These are phyloP conservation scores for Mesorhabditis belari DNA, from an alignment of 2,888 invertebrate species.

Conservation along the genomic window DNA sequence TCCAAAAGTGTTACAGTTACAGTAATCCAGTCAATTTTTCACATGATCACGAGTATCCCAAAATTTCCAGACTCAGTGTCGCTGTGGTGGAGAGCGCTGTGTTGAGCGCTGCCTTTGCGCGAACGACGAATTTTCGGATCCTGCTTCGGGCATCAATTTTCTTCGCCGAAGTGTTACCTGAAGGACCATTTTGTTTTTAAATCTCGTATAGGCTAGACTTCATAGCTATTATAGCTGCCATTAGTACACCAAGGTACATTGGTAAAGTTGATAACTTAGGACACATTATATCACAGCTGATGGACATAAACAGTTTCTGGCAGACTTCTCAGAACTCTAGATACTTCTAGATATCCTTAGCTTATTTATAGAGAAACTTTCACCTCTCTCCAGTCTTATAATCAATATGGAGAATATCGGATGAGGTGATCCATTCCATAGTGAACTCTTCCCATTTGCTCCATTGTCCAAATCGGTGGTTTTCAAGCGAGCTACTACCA, in stretches of 20 bases:
- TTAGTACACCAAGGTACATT: too few relatives aligned
- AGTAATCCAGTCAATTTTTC: conserved; percentile 3
- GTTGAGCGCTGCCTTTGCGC: conserved; percentile 90
- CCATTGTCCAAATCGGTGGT: conserved; percentile 89
- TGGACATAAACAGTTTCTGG: too few relatives aligned
- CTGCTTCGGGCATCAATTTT: conserved; percentile 35
- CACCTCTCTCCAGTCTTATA: conserved; percentile 75
- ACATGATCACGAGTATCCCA: conserved; percentile 86
- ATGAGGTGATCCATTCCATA: conserved; percentile 92
- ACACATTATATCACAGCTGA: too few relatives aligned
- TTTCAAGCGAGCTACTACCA: conserved; percentile 67
- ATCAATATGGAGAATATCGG: conserved; percentile 81
- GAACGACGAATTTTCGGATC: conserved; percentile 68
- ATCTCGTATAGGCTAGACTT: too few relatives aligned
- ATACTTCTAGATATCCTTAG: too few relatives aligned
- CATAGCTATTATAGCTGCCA: too few relatives aligned
- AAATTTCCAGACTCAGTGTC: conserved; percentile 80
- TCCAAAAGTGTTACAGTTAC: too few relatives aligned
- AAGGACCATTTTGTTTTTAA: neutral
- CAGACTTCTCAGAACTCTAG: too few relatives aligned
- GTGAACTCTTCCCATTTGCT: conserved; percentile 80
- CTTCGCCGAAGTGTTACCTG: conserved; percentile 33
- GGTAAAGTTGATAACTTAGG: too few relatives aligned
- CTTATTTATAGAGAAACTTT: conserved; percentile 68
- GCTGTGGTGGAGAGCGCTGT: conserved; percentile 90